Evolutionary conservation across 92 coral and sea anemone genomes (phyloP).

Genomic region (Nematostella vectensis): DNA sequence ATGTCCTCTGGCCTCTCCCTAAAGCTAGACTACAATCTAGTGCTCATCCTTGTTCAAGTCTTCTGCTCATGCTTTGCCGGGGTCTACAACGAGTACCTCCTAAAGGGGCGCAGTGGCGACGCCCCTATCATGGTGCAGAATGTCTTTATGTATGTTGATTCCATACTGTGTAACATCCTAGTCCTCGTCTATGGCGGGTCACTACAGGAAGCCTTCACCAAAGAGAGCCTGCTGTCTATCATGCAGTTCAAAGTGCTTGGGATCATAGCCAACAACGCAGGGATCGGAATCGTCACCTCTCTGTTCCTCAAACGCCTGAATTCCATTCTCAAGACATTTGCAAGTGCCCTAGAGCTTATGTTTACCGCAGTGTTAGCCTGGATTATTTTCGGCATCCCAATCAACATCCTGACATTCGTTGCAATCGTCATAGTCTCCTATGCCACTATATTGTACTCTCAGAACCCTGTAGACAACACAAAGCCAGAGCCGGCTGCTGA

Average conservation of each 20-base stretch:
- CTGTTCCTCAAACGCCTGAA: constrained; percentile 74
- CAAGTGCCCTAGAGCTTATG: constrained; percentile 94
- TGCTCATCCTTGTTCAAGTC: constrained; percentile 84
- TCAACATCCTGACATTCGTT: constrained; percentile 70
- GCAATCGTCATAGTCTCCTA: constrained; percentile 86
- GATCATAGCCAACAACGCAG: constrained; percentile 79
- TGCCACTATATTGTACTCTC: constrained; percentile 82
- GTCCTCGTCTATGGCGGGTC: constrained; percentile 65
- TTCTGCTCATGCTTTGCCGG: constrained; percentile 98
- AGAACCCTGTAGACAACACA: constrained; percentile 83
- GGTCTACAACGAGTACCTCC: constrained; percentile 92
- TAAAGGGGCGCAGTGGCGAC: constrained; percentile 87
- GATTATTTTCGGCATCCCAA: constrained; percentile 94
- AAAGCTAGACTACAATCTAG: constrained; percentile 58
- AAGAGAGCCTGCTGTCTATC: constrained; percentile 58
- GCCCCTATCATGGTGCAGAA: constrained; percentile 89
- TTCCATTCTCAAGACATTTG: constrained; percentile 95
- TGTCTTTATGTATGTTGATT: constrained; percentile 88
- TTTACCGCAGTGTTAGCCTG: constrained; percentile 89
- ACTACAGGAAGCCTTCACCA: constrained; percentile 57
- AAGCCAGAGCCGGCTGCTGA: constrained; percentile 24
- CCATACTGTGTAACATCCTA: constrained; percentile 68
- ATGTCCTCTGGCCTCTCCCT: constrained; percentile 46
- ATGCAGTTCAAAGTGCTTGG: constrained; percentile 60
- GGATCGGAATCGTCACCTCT: constrained; percentile 91